Evolutionary conservation across 2,888 invertebrate species (phyloP), one percentile per base, ranked within the genome.

Genomic region (Drosophila anomalipes): DNA sequence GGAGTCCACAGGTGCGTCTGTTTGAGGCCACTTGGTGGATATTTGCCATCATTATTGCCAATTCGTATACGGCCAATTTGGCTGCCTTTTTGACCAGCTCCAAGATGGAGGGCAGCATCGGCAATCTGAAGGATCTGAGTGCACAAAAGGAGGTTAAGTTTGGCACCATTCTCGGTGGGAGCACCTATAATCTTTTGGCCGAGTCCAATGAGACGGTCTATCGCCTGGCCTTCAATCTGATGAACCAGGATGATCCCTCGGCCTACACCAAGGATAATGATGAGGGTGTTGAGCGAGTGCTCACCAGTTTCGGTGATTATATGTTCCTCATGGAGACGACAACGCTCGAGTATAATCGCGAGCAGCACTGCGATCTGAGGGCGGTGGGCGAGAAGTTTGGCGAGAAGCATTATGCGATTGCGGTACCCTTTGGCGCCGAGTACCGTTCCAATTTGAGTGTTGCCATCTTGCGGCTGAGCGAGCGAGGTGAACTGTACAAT

Each of bases 261-360:
- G 97, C 97, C 1, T 98, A 98, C 91, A 96, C 96, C 4, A 94
- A 94, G 52, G 95, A 94, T 85, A 98, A 98, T 90, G 94, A 95
- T 0, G 97, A 98, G 88, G 99, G 99, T 0, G 96, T 97, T 4
- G 96, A 97, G 22, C 94, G 97, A 33, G 98, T 99, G 0, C 86
- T 95, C 32, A 95, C 95, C 90, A 96, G 95, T 63, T 95, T 95
- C 86, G 96, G 96, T 7, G 95, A 94, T 75, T 99, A 98, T 92
- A 99, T 98, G 47, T 99, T 97, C 92, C 95, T 99, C 76, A 98
- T 99, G 97, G 99, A 99, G 94, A 98, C 98, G 33, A 97, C 98
- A 0, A 96, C 97, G 28, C 96, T 99, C 80, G 99, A 99, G 93
- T 99, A 98, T 93, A 96, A 96, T 84, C 96, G 96, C 71, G 96